These are phyloP conservation scores for Helogale parvula DNA, from an alignment of 2,113 vertebrate genomes.

Conservation along the genomic window DNA sequence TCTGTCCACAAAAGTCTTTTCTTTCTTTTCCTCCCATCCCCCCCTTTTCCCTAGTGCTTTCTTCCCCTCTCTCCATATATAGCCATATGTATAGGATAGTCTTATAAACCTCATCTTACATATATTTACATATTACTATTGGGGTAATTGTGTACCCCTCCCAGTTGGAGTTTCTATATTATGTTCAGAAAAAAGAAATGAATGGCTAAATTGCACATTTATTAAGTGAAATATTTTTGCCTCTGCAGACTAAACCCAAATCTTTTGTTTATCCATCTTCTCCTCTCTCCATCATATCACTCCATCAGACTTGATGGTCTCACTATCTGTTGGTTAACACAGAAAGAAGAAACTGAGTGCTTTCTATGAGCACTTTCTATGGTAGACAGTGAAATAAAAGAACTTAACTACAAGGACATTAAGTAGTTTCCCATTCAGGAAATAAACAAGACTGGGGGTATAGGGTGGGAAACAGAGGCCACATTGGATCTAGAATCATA, in stretches of 20 bases:
- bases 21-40: background rate
- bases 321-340: background rate
- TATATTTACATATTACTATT: background rate
- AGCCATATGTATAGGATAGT: background rate
- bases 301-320: background rate
- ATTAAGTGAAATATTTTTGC: background rate
- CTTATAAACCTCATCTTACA: background rate
- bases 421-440: background rate
- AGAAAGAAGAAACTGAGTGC: background rate
- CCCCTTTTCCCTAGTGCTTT: background rate
- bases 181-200: background rate
- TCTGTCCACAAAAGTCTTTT: background rate
- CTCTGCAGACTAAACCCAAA: background rate
- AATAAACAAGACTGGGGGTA: background rate
- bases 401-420: background rate
- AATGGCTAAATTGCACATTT: background rate
- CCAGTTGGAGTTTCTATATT: background rate
- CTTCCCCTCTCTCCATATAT: background rate
- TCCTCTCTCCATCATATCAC: background rate
- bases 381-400: background rate
- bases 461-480: fast-evolving
- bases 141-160: background rate
- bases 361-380: background rate
- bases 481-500: background rate
- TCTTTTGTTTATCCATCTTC: background rate